Conservation (phyloP, 2,888 invertebrate species). For the Melanostoma mellinum region DNA sequence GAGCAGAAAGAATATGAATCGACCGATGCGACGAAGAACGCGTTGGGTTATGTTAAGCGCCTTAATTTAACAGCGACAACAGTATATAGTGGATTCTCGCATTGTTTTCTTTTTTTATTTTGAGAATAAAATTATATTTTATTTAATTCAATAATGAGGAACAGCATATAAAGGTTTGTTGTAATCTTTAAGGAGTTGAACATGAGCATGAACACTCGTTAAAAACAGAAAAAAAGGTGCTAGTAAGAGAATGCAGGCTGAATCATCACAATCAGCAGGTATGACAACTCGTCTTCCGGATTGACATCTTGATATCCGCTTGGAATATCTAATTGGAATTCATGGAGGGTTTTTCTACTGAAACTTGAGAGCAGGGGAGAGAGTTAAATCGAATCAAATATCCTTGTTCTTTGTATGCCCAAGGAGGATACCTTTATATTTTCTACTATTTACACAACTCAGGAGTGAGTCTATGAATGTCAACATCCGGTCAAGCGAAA, state of each 20-base stretch:
- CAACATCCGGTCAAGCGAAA: slow-evolving; percentile 52
- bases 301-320: slow-evolving; percentile 73
- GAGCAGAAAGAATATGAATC: slow-evolving; percentile 43
- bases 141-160: slow-evolving; percentile 22
- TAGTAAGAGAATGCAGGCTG: slow-evolving; percentile 56
- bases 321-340: slow-evolving; percentile 62
- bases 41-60: slow-evolving; percentile 52
- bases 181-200: slow-evolving; percentile 39
- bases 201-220: slow-evolving; percentile 28
- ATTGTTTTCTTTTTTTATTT: slow-evolving; percentile 11
- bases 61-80: slow-evolving; percentile 37
- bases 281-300: slow-evolving; percentile 70
- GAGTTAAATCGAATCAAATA: too few relatives aligned
- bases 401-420: background rate
- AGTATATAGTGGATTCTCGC: background rate
- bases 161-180: background rate
- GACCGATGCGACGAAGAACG: slow-evolving; percentile 29
- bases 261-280: slow-evolving; percentile 68
- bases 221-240: slow-evolving; percentile 28
- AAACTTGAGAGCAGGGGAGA: slow-evolving; percentile 2
- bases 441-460: too few relatives aligned
- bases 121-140: slow-evolving; percentile 49
- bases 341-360: slow-evolving; percentile 39
- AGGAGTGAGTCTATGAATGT: slow-evolving; percentile 26
- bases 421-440: too few relatives aligned